Base-by-base conservation (phyloP, 1,140 invertebrate genomes). In the Aphelenchoides besseyi region DNA sequence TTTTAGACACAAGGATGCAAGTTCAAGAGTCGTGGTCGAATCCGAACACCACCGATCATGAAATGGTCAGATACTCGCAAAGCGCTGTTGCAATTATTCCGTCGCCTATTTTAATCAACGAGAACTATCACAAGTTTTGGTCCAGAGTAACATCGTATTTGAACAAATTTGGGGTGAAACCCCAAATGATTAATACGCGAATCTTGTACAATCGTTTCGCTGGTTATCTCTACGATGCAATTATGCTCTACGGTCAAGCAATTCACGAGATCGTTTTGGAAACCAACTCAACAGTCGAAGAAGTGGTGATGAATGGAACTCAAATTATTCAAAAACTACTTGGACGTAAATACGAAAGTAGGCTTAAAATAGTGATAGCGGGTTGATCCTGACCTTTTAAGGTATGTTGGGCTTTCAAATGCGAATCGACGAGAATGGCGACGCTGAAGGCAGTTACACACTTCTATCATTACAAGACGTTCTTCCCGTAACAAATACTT, bases 371-470 rank as follows among this genome's bases (percentile, higher is more conserved):
- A 57, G 5, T 8, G 5, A n/a, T 9, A 5, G 5, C 18, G 18
- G 8, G 23, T 8, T 5, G 54, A n/a, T 57, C 5, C 23, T 57
- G 54, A 5, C 36, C n/a, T 72, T 54, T 83, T 5, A 75, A 97
- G 94, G 94, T 89, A 90, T 97, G 48, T 92, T 93, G 37, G 95
- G 94, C 3, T 90, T 92, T 75, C 90, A 89, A 36, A 94, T 95
- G 66, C 90, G 91, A 75, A 89, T 97, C 59, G 94, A 97, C 86
- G 88, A 91, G 74, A 90, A 92, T 79, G 95, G 94, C 18, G 93
- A 97, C 83, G 95, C 94, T 0, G 92, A 96, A 85, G 95, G 95
- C 1, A 97, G 97, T 84, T 98, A 95, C 86, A 95, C 94, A 0
- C 90, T 97, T 35, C 86, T 97, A 26, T 91, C 93, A 0, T 88